Percentiles rank a stretch among this genome's conserved stretches.
Conservation (phyloP, 2,888 invertebrate genomes). For the Drosophila leonis region DNA sequence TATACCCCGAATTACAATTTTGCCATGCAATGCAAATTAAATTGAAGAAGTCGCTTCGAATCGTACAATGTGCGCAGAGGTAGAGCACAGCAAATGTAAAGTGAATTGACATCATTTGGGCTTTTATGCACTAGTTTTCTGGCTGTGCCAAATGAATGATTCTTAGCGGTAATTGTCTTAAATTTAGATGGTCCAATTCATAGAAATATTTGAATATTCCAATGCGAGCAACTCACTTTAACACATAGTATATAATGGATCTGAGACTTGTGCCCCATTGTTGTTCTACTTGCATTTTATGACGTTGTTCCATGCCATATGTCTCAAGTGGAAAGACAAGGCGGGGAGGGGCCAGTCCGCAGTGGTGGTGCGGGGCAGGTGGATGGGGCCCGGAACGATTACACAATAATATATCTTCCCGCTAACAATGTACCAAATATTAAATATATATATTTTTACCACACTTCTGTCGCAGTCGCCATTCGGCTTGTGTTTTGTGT, state of each 20-base stretch:
- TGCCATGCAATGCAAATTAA: no score
- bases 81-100: no score
- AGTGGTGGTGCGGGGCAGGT: neutral
- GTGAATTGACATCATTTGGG: neutral
- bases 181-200: slow-evolving; percentile 8
- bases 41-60: no score
- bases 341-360: neutral
- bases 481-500: slow-evolving; percentile 22
- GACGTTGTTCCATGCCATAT: slow-evolving; percentile 18
- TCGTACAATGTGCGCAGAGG: no score
- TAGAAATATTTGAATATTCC: slow-evolving; percentile 4
- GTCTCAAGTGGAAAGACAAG: slow-evolving; percentile 9
- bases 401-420: slow-evolving; percentile 78
- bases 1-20: no score
- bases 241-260: slow-evolving; percentile 10
- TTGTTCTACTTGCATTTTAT: slow-evolving; percentile 22
- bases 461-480: slow-evolving; percentile 66
- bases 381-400: slow-evolving; percentile 54
- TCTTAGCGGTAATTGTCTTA: slow-evolving; percentile 1
- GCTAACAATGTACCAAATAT: slow-evolving; percentile 81
- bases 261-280: slow-evolving; percentile 1
- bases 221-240: neutral
- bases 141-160: neutral
- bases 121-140: no score
- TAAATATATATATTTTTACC: slow-evolving; percentile 81